Conservation (phyloP, 2,888 invertebrate species). For the Caenorhabditis afra region DNA sequence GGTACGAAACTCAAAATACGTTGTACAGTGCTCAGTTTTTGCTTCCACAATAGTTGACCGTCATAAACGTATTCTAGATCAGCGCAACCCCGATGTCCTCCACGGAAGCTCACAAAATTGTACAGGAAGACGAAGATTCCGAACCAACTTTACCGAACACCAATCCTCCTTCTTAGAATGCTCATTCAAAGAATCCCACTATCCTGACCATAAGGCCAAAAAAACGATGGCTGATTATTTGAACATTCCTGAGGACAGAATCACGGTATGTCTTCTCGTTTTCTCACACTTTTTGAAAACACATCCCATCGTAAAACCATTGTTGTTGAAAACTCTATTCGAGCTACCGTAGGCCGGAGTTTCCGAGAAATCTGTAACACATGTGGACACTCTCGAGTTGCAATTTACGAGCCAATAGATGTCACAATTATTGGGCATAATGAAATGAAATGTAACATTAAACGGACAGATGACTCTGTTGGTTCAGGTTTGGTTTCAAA, state of each 20-base stretch:
- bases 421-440: conserved; percentile 51
- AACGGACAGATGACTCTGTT: not conserved
- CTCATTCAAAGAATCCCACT: conserved; percentile 73
- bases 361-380: conserved; percentile 17
- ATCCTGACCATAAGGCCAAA: conserved; percentile 76
- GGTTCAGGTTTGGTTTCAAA: conserved; percentile 76
- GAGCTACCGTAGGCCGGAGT: conserved; percentile 31
- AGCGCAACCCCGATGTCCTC: not conserved
- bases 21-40: too few relatives aligned
- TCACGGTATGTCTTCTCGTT: conserved; percentile 68
- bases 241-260: conserved; percentile 73
- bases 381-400: conserved; percentile 60
- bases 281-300: conserved; percentile 2
- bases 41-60: too few relatives aligned
- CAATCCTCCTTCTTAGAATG: conserved; percentile 74
- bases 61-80: too few relatives aligned
- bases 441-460: conserved; percentile 2
- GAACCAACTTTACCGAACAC: conserved; percentile 76
- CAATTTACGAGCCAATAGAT: conserved; percentile 61
- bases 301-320: conserved; percentile 34
- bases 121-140: conserved; percentile 61
- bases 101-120: not conserved
- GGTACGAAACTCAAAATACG: too few relatives aligned
- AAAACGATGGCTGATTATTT: conserved; percentile 67
- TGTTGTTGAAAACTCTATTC: conserved; percentile 14